Base-by-base conservation (phyloP, 1,140 invertebrate species). In the Sarcophaga bullata region DNA sequence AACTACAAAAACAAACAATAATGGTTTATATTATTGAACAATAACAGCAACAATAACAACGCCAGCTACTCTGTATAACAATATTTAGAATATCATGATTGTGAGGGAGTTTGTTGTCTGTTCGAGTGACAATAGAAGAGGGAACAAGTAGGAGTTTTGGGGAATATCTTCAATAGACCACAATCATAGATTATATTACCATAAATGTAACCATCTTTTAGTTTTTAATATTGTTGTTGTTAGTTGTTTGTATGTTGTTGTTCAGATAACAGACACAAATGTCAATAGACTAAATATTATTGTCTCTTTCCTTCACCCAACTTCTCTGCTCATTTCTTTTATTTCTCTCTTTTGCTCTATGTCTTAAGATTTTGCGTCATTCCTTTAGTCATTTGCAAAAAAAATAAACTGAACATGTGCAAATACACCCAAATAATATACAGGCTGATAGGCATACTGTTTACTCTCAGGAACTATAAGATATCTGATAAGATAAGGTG, bases 251-350 rank as follows among this genome's bases (percentile, higher is more conserved):
- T n/a, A n/a, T 62, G 58, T 62, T 17, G 58, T 7, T 78, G 37
- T 78, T 78, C 75, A 78, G 75, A 78, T 50, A 78, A 48, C n/a
- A 50, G 75, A 78, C 75, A 78, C 75, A 78, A 78, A 78, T 78
- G 75, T 78, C 75, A 78, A 75, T 78, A 78, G 48, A 50, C 75
- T 50, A 19, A 37, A 37, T 37, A 37, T 37, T 37, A 37, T 37
- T 37, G 25, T 37, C 4, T 37, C 25, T 37, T 37, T 37, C 25
- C 25, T 37, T 37, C 25, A 1, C 1, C 25, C 25, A n/a, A 37
- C 25, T 37, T 37, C 25, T 37, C 25, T 37, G 25, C 25, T 2
- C 25, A 37, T 37, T 37, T 37, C 25, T 37, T 37, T 4, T 37
- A 37, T 37, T 37, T 78, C 47, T 75, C 37, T 11, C n/a, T 58